phyloP scores from a whole-genome alignment of 2,888 invertebrate species.

The Apoda limacodes region DNA sequence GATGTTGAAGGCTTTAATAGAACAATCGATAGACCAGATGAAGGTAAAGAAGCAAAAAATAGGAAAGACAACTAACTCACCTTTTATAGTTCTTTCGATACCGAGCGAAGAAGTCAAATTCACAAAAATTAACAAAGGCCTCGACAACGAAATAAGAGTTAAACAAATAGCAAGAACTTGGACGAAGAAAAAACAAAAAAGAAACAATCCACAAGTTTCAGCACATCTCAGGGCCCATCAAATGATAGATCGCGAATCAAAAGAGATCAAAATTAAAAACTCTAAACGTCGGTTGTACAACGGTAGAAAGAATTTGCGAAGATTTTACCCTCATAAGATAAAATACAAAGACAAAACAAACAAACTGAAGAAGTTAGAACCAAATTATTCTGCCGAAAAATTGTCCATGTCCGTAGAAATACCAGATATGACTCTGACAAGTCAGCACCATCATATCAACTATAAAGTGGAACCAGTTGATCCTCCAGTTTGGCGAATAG shows the following conservation, averaged over 20 bases:
- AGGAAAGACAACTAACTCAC: too few species aligned
- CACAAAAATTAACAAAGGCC: constrained; percentile 18
- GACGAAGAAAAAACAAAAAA: constrained; percentile 10
- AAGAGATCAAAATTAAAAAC: constrained; percentile 22
- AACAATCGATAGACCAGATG: constrained; percentile 46
- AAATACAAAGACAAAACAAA: constrained; percentile 42
- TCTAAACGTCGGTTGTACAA: constrained; percentile 28
- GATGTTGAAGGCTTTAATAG: constrained; percentile 36
- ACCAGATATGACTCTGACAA: constrained; percentile 28
- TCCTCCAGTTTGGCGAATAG: constrained; percentile 49
- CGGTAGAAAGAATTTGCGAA: constrained; percentile 43
- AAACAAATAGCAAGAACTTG: constrained; percentile 4
- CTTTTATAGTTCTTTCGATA: constrained; percentile 38
- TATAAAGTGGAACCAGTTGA: constrained; percentile 32
- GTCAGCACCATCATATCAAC: constrained; percentile 27
- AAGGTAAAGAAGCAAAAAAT: constrained; percentile 35
- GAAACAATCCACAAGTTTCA: not conserved
- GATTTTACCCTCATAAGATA: constrained; percentile 57
- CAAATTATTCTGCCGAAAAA: constrained; percentile 39
- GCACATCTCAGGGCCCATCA: not conserved
- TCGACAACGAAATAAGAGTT: constrained; percentile 13
- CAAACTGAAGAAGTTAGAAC: constrained; percentile 24
- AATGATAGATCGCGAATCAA: constrained; percentile 5
- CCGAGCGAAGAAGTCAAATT: constrained; percentile 10
- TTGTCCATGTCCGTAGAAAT: constrained; percentile 46